These are phyloP conservation scores for Aldrovandia affinis DNA, from an alignment of 2,797 vertebrate species.

Conservation along the genomic window DNA sequence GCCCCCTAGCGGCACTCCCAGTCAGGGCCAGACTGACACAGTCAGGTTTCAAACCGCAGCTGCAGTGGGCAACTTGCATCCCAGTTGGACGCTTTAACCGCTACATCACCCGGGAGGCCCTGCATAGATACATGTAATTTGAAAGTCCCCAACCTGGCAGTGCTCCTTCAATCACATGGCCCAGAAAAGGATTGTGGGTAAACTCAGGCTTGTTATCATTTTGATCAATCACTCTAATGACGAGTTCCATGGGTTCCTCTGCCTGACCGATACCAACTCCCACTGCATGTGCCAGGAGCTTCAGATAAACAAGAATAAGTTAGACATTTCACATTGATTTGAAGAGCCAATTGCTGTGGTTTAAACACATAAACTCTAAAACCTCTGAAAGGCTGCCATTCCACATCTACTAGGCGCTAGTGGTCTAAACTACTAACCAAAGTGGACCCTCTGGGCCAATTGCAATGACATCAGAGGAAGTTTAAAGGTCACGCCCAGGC, in stretches of 20 bases:
- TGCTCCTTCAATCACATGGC: conserved; percentile 74
- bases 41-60: too few species aligned
- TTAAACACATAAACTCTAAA: too few species aligned
- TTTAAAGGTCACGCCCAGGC: neutral
- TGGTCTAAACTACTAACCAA: neutral
- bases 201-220: conserved; percentile 81
- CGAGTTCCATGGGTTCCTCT: conserved; percentile 79
- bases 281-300: neutral
- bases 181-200: conserved; percentile 68
- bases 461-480: neutral
- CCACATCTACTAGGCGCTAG: neutral
- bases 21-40: too few species aligned
- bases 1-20: too few species aligned
- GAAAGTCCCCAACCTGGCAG: conserved; percentile 68
- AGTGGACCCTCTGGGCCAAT: neutral
- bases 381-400: neutral
- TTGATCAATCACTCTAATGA: conserved; percentile 72
- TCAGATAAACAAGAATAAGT: neutral
- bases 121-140: neutral
- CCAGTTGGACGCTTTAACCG: too few species aligned
- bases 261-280: conserved; percentile 50
- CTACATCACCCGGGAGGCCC: too few species aligned
- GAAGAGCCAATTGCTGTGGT: too few species aligned
- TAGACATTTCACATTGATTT: neutral
- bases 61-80: too few species aligned